Evolutionary conservation across 2,797 vertebrate species (phyloP).

Genomic region (Chromis chromis): DNA sequence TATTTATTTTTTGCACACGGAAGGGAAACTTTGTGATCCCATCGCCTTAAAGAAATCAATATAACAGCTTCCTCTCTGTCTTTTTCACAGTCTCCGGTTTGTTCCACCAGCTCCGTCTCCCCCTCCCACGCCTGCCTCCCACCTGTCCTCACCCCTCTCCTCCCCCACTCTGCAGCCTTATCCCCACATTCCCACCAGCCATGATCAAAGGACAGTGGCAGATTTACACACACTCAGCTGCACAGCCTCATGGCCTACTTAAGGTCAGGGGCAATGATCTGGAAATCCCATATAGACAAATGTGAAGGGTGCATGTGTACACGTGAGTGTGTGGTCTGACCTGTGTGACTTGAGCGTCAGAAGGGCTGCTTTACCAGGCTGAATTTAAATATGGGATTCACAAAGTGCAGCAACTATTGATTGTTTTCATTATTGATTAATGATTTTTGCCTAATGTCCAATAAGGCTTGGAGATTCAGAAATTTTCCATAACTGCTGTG

Average conservation of each 20-base stretch:
- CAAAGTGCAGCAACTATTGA: not conserved
- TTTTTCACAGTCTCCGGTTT: slow-evolving; percentile 16
- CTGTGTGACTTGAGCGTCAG: slow-evolving; percentile 26
- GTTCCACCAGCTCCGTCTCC: not conserved
- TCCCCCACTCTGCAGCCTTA: slow-evolving; percentile 8
- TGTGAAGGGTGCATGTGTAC: slow-evolving; percentile 41
- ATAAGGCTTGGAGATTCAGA: not conserved
- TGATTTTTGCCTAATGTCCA: not conserved
- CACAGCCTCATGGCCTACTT: slow-evolving; percentile 55
- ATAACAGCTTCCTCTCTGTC: slow-evolving; percentile 39
- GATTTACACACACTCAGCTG: slow-evolving; percentile 77
- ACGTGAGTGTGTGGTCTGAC: slow-evolving; percentile 5
- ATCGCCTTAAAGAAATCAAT: slow-evolving; percentile 59
- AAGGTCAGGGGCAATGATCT: slow-evolving; percentile 74
- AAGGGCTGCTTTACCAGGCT: slow-evolving; percentile 16
- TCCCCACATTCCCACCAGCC: slow-evolving; percentile 58
- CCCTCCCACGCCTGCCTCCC: slow-evolving; percentile 24
- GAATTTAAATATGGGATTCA: slow-evolving; percentile 29
- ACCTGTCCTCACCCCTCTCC: slow-evolving; percentile 48
- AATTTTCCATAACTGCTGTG: not conserved
- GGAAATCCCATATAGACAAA: slow-evolving; percentile 72
- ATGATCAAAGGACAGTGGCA: slow-evolving; percentile 71
- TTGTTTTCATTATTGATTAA: slow-evolving; percentile 22
- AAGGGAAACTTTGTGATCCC: slow-evolving; percentile 58
- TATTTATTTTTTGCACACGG: slow-evolving; percentile 60